Base-by-base conservation (phyloP, 2,113 vertebrate species). In the Syrrhaptes paradoxus region DNA sequence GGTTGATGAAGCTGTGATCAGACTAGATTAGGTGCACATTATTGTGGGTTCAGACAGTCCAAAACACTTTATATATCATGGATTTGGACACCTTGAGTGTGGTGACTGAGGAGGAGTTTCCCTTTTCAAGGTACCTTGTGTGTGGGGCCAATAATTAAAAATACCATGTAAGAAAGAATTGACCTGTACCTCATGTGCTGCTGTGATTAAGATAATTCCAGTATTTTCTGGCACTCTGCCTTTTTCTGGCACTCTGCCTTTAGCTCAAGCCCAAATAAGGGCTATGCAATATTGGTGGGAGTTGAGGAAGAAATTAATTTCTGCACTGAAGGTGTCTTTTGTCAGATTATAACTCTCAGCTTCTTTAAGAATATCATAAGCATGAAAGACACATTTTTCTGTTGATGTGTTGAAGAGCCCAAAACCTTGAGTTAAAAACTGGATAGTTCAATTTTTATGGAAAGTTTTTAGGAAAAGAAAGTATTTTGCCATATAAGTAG, bases 301-400 rank as follows among this genome's bases (percentile, higher is more conserved):
- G 51, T 46, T 63, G 80, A 87, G 46, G 38, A 22, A 79, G 31
- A 91, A 62, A n/a, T 48, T 73, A 59, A 86, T 85, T 72, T 86
- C 84, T 87, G n/a, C 58, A 73, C 21, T 57, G 52, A 73, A 95
- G 84, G 14, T 74, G 38, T 79, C 67, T 92, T 94, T 78, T 95
- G 45, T 79, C 38, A 63, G 46, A 87, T 71, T 52, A 45, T 72
- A 95, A 86, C 24, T 91, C 65, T 87, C 59, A 85, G 13, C 17
- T 81, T 71, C 68, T 52, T 90, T 65, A 92, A 78, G 77, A 88
- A 75, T 48, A 87, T 34, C 5, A 2, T 21, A 34, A 49, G 46
- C 70, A 88, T 68, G 45, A 86, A 51, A 72, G 28, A 11, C 28
- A 7, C 41, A 34, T 74, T 74, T 96, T 94, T 54, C 41, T 65